phyloP scores from a whole-genome alignment of 2,113 vertebrate genomes.

The Toxostoma redivivum region DNA sequence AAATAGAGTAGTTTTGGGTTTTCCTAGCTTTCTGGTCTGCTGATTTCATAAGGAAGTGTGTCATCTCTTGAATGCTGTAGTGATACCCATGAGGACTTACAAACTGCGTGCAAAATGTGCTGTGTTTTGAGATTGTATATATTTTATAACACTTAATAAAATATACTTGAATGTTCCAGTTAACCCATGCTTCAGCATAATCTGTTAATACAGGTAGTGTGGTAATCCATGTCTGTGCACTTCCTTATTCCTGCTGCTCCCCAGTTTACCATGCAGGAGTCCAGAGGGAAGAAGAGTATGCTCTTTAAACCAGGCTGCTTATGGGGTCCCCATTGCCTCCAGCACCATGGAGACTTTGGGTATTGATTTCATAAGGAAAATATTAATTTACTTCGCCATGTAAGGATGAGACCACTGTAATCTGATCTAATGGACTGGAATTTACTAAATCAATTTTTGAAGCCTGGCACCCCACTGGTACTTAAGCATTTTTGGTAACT shows the following conservation, averaged over 20 bases:
- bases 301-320: background rate
- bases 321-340: fast-evolving
- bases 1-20: background rate
- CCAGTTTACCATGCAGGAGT: background rate
- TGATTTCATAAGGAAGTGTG: background rate
- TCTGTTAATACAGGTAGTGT: background rate
- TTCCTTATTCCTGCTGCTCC: background rate
- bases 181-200: background rate
- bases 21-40: background rate
- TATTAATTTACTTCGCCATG: background rate
- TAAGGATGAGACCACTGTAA: background rate
- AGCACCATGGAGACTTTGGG: fast-evolving
- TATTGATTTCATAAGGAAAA: background rate
- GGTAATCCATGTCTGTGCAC: background rate
- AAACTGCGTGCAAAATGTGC: background rate
- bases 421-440: background rate
- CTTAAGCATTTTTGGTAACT: background rate
- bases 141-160: slow-evolving; percentile 57
- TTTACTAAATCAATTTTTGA: background rate
- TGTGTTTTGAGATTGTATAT: slow-evolving; percentile 21
- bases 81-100: background rate
- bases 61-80: background rate
- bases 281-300: background rate
- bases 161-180: background rate
- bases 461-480: fast-evolving